Evolutionary conservation across 2,113 vertebrate species (phyloP).

Genomic region (Shinisaurus crocodilurus): DNA sequence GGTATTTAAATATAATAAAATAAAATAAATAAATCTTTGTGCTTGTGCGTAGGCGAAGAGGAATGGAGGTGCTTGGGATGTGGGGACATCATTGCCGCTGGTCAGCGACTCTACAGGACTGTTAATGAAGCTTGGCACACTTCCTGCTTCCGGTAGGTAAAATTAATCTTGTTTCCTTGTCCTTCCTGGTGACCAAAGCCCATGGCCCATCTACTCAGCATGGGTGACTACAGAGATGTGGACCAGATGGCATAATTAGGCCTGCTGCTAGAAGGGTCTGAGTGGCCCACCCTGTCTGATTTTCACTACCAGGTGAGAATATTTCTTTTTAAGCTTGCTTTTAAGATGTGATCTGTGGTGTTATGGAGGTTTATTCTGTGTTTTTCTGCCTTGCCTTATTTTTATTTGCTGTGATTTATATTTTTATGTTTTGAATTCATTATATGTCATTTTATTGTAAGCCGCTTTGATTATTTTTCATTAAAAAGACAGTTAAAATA

Average conservation of each 20-base stretch:
- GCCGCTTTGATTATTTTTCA: background rate
- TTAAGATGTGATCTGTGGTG: background rate
- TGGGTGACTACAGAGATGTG: background rate
- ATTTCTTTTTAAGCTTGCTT: background rate
- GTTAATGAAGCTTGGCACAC: conserved; percentile 89
- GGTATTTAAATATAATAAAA: too few relatives aligned
- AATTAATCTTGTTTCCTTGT: background rate
- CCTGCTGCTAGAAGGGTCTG: background rate
- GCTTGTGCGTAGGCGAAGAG: conserved; percentile 76
- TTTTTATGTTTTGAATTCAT: background rate
- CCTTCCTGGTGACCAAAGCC: background rate
- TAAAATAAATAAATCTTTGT: background rate
- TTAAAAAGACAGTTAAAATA: background rate
- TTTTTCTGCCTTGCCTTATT: background rate
- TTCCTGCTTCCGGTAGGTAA: conserved; percentile 91
- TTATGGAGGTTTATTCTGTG: background rate
- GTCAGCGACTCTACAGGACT: conserved; percentile 85
- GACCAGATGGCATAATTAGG: too few relatives aligned
- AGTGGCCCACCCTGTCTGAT: background rate
- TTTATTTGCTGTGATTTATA: background rate
- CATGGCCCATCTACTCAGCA: too few relatives aligned
- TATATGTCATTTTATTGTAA: too few relatives aligned
- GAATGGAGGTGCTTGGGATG: conserved; percentile 85
- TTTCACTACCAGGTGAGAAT: background rate
- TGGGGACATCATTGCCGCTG: conserved; percentile 81